Evolutionary conservation across 2,797 vertebrate species (phyloP).

Genomic region (Hemibagrus guttatus): DNA sequence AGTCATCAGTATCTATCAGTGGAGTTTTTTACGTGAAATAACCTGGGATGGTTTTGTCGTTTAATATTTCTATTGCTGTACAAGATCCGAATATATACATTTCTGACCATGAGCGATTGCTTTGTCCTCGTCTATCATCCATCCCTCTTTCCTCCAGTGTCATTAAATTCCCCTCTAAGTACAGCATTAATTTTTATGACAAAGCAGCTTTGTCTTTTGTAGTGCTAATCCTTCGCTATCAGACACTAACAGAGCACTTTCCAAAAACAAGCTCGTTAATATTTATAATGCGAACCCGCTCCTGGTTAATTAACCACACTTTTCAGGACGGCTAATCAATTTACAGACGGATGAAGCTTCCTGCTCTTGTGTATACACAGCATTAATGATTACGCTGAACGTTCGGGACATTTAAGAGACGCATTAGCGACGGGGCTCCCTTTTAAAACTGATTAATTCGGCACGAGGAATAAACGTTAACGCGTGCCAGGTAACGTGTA

Average conservation of each 20-base stretch:
- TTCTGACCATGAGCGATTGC: background rate
- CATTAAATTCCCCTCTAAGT: slow-evolving; percentile 34
- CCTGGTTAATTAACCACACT: slow-evolving; percentile 27
- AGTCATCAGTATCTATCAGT: no score
- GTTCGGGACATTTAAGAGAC: background rate
- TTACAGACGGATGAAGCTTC: slow-evolving; percentile 26
- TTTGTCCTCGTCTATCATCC: slow-evolving; percentile 7
- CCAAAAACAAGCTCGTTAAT: slow-evolving; percentile 41
- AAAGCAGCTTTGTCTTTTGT: slow-evolving; percentile 32
- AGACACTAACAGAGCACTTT: slow-evolving; percentile 38
- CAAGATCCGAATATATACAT: background rate
- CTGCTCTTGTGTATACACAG: slow-evolving; percentile 30
- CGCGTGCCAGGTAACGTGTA: background rate
- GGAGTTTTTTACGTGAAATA: background rate
- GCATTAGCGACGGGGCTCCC: background rate
- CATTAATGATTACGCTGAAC: slow-evolving; percentile 18
- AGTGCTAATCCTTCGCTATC: slow-evolving; percentile 43
- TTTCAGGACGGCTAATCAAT: slow-evolving; percentile 26
- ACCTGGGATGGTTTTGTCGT: background rate
- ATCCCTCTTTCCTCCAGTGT: slow-evolving; percentile 7
- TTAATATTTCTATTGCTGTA: background rate
- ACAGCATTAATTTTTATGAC: slow-evolving; percentile 39
- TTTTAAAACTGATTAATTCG: background rate
- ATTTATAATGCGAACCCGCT: slow-evolving; percentile 32
- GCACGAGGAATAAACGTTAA: background rate